Base-by-base conservation (phyloP, 1,140 invertebrate genomes). In the Neodiprion fabricii region DNA sequence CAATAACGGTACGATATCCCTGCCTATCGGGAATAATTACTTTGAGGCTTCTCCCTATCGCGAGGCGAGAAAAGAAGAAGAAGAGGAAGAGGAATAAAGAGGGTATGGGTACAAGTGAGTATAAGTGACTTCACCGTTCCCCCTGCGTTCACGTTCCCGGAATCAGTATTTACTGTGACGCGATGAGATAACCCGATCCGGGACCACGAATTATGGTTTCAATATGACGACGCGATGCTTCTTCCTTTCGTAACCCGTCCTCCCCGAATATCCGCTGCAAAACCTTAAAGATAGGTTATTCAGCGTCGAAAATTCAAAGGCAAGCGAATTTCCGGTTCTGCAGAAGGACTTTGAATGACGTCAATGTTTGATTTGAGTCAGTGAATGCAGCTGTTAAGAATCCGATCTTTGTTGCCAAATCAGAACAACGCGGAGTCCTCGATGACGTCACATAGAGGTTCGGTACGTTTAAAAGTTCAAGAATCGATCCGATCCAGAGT, bases 81-180 rank as follows among this genome's bases (percentile, higher is more conserved):
- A 17, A 61, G 11, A 17, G 53, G 53, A 61, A 12, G 53, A 17
- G 53, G n/a, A 61, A 61, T 61, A 61, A 40, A 40, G 28, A 40
- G 28, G 28, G 28, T 40, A 40, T 40, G 28, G 28, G 28, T 40
- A 40, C 28, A 40, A 61, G 53, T 61, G n/a, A 61, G 53, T 61
- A 61, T 61, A 61, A 61, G 53, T 61, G 53, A 61, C 53, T 61
- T 61, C n/a, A 61, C 53, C 53, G 9, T 61, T 17, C 11, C 53
- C n/a, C n/a, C n/a, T 14, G 11, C 53, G 53, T 61, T 17, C 11
- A 61, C 53, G 53, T 61, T 61, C 53, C 53, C 11, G n/a, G 53
- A 61, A 61, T 61, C 53, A 61, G 53, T 61, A 61, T 61, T 61
- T 61, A 61, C 53, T 61, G 53, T 61, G 53, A 61, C 53, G 53